Base-by-base conservation (phyloP, 2,113 vertebrate genomes). In the Opisthocomus hoazin region DNA sequence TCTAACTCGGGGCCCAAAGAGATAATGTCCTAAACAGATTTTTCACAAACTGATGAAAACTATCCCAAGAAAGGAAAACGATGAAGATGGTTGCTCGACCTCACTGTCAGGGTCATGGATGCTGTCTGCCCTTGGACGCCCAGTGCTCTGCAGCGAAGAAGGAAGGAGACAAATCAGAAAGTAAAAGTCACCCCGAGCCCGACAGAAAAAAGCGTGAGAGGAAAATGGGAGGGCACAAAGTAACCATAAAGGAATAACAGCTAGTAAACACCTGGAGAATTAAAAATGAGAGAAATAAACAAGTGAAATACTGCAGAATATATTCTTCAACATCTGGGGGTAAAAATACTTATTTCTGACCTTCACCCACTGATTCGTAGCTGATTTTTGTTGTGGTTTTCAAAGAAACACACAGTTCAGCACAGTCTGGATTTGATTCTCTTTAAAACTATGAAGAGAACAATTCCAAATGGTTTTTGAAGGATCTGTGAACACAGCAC, bases 301-400 rank as follows among this genome's bases (percentile, higher is more conserved):
- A 75, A 26, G 12, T 63, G 24, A 26, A 66, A 48, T 24, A 39
- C 9, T 23, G 20, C 21, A 81, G n/a, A 81, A 88, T 11, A 70
- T 0, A 0, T 30, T 66, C 50, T 43, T 57, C 18, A 76, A 74
- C 16, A 57, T 11, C 9, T 32, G 7, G 9, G 57, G 63, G 73
- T 21, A 45, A 45, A 45, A n/a, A n/a, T n/a, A n/a, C 3, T 1
- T 26, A n/a, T 56, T 76, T 76, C 37, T 50, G 18, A 54, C 20
- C 19, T 66, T 84, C 17, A 36, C 0, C 0, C 50, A 53, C 17
- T 30, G 61, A 51, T 51, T 56, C 14, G 15, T 24, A 74, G 57
- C 27, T 39, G 12, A 58, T 24, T 71, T 50, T 63, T 78, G 15
- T 7, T 46, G 8, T 9, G 60, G 10, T 34, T 90, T 83, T 85